Evolutionary conservation across 2,888 invertebrate species (phyloP), one percentile per base, ranked within the genome.

Genomic region (Neoitamus cyanurus): DNA sequence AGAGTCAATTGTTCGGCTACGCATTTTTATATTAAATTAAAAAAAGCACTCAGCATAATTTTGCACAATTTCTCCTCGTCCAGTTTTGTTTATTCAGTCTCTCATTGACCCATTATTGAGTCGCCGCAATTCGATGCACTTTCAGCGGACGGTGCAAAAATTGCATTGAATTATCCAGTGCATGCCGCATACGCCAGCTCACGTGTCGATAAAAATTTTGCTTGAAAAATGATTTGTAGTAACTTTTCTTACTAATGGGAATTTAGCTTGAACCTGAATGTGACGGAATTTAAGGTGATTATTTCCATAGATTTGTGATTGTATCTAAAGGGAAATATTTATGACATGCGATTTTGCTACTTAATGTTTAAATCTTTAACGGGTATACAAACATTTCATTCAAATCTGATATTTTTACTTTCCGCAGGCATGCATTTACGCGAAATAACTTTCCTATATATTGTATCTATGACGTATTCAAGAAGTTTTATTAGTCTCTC

Each of bases 1-100:
- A 77, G 20, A 15, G 25, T 34, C 37, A 77, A 25, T 34, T 25
- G 6, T 28, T 37, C 36, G 25, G 36, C 25, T 30, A 77, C 77
- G 77, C 77, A 77, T 77, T 25, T 77, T 77, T 77, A 77, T 77
- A 77, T 77, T 42, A 15, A 73, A 73, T 37, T 36, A 73, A 34
- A 31, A n/a, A 73, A 36, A n/a, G 20, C 20, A 73, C 73, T 73
- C 73, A 73, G 73, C 73, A 73, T 4, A 73, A 31, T 73, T 25
- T 6, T 73, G 20, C 13, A 31, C 72, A 13, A 11, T 4, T 70
- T 70, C n/a, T 20, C 34, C 20, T 25, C 15, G 25, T 25, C 20
- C n/a, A n/a, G n/a, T 20, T 68, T 20, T 73, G 73, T 73, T 34
- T n/a, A 73, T 31, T 73, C 73, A 73, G 73, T 34, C 36, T 36